Conservation (phyloP, 2,113 vertebrate genomes). For the Elephantulus edwardii region DNA sequence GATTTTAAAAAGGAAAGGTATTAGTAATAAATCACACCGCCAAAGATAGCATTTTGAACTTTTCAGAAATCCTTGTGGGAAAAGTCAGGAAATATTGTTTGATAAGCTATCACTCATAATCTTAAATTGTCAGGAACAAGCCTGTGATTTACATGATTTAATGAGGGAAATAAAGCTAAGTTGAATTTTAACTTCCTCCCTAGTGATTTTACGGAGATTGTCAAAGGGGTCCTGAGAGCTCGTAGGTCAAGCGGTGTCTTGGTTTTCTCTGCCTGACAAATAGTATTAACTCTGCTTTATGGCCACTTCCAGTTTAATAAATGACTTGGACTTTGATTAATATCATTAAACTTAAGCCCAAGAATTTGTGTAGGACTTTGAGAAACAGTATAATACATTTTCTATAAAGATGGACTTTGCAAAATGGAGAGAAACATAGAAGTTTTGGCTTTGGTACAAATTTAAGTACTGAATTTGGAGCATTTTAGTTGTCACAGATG, state of each 20-base stretch:
- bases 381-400: constrained; percentile 14
- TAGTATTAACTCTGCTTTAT: constrained; percentile 64
- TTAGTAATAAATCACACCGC: constrained; percentile 33
- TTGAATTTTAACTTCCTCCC: constrained; percentile 68
- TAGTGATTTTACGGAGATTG: constrained; percentile 47
- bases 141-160: constrained; percentile 55
- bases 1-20: constrained; percentile 47
- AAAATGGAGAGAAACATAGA: not conserved
- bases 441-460: not conserved
- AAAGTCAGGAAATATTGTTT: constrained; percentile 46
- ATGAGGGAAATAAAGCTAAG: constrained; percentile 43
- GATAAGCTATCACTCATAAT: constrained; percentile 49
- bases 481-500: not conserved
- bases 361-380: constrained; percentile 56
- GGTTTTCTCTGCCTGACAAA: constrained; percentile 54
- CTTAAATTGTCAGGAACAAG: not conserved
- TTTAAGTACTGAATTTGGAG: not conserved
- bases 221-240: constrained; percentile 41
- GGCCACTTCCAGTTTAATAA: constrained; percentile 73
- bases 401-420: constrained; percentile 16
- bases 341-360: constrained; percentile 64
- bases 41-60: constrained; percentile 55
- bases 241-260: constrained; percentile 52
- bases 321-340: constrained; percentile 74
- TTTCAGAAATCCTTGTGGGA: constrained; percentile 28